Conservation (phyloP, 2,888 invertebrate species). For the Rhyacophila evoluta region DNA sequence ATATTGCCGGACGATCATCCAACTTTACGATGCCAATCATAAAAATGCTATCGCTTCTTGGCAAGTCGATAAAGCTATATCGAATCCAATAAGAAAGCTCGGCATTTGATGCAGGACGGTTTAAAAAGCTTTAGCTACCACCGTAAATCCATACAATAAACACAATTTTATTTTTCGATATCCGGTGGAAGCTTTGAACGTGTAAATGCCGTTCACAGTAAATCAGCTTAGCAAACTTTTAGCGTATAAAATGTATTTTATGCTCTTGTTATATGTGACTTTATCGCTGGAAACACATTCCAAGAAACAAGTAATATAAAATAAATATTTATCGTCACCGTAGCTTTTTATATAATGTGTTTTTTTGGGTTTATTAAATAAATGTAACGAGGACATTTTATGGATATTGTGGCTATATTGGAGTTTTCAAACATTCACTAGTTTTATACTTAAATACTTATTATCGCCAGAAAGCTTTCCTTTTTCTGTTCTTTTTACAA, state of each 20-base stretch:
- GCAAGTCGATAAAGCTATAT: conserved; percentile 27
- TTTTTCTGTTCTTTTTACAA: conserved; percentile 35
- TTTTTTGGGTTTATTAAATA: conserved; percentile 23
- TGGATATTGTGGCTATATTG: background rate
- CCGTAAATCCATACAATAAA: conserved; percentile 20
- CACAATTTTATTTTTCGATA: conserved; percentile 28
- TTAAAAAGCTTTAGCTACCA: conserved; percentile 24
- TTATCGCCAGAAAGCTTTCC: background rate
- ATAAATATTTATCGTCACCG: conserved; percentile 4
- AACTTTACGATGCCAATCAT: conserved; percentile 22
- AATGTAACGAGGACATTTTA: background rate
- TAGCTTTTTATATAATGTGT: conserved; percentile 20
- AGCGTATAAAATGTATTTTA: conserved; percentile 12
- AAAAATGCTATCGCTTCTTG: conserved; percentile 25
- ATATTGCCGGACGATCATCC: conserved; percentile 18
- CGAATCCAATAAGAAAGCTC: conserved; percentile 26
- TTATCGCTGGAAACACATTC: conserved; percentile 7
- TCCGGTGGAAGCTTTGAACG: conserved; percentile 20
- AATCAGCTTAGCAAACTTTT: conserved; percentile 18
- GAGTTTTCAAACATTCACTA: background rate
- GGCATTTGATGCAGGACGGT: background rate
- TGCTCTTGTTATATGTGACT: conserved; percentile 9
- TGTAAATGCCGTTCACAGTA: conserved; percentile 16
- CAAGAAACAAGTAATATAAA: conserved; percentile 18
- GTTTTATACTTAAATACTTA: background rate